phyloP scores from a whole-genome alignment of 2,888 invertebrate species.

The Podotricha telesiphe region DNA sequence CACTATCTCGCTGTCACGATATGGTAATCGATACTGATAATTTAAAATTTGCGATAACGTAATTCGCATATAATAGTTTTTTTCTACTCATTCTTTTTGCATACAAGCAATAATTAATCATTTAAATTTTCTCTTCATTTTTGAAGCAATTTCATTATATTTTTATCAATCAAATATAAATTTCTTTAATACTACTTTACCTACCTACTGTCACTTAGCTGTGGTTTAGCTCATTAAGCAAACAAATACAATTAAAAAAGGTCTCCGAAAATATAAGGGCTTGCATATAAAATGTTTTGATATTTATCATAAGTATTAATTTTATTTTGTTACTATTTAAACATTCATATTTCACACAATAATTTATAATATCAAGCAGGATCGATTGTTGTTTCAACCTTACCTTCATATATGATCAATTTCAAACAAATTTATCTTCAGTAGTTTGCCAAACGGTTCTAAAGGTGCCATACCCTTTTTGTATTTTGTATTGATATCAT shows the following conservation, averaged over 20 bases:
- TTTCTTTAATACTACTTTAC: neutral
- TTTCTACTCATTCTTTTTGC: constrained; percentile 13
- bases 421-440: constrained; percentile 66
- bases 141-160: neutral
- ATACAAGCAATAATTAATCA: neutral
- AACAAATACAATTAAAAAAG: neutral
- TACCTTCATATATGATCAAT: constrained; percentile 52
- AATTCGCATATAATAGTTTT: constrained; percentile 49
- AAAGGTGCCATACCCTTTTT: constrained; percentile 60
- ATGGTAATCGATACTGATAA: constrained; percentile 72
- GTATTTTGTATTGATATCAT: constrained; percentile 60
- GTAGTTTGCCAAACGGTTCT: constrained; percentile 65
- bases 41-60: constrained; percentile 56
- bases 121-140: neutral
- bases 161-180: neutral
- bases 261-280: neutral
- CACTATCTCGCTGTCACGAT: constrained; percentile 64
- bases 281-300: constrained; percentile 4
- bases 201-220: neutral
- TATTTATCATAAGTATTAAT: constrained; percentile 22
- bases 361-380: neutral
- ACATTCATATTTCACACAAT: constrained; percentile 3
- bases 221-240: no score
- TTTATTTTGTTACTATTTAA: neutral
- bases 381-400: neutral